These are phyloP conservation scores for Nycticryphes semicollaris DNA, from an alignment of 2,113 vertebrate species.

Conservation along the genomic window DNA sequence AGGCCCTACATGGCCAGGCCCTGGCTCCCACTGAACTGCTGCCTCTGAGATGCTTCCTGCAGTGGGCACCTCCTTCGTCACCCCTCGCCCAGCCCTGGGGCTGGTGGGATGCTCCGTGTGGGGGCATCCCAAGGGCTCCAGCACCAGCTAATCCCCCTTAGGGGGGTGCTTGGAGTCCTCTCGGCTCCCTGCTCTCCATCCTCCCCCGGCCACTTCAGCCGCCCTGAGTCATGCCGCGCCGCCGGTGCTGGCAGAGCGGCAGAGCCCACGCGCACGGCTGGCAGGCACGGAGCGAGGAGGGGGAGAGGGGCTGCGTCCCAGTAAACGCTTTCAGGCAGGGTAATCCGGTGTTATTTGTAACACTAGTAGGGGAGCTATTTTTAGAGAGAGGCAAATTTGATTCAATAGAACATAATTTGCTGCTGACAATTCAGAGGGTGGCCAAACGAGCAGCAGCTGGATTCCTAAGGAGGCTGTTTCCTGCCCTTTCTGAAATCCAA, in stretches of 20 bases:
- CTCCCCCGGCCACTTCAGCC: not conserved
- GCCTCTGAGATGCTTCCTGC: rapidly evolving
- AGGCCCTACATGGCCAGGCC: not conserved
- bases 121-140: not conserved
- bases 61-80: not conserved
- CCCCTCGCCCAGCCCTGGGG: rapidly evolving
- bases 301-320: not conserved
- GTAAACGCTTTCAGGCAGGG: not conserved
- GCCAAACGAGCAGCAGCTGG: slow-evolving; percentile 49
- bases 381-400: slow-evolving; percentile 59
- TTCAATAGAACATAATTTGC: slow-evolving; percentile 65
- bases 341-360: slow-evolving; percentile 6
- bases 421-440: slow-evolving; percentile 38
- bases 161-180: not conserved
- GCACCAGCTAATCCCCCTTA: not conserved
- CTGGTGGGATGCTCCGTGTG: rapidly evolving
- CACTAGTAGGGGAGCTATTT: slow-evolving; percentile 52
- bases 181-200: not conserved
- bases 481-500: slow-evolving; percentile 23
- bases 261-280: not conserved
- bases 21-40: not conserved
- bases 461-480: slow-evolving; percentile 49
- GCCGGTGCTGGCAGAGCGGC: not conserved
- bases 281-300: not conserved
- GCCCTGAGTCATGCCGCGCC: rapidly evolving